phyloP scores from a whole-genome alignment of 2,113 vertebrate species.

The Phylloscopus trochiloides region DNA sequence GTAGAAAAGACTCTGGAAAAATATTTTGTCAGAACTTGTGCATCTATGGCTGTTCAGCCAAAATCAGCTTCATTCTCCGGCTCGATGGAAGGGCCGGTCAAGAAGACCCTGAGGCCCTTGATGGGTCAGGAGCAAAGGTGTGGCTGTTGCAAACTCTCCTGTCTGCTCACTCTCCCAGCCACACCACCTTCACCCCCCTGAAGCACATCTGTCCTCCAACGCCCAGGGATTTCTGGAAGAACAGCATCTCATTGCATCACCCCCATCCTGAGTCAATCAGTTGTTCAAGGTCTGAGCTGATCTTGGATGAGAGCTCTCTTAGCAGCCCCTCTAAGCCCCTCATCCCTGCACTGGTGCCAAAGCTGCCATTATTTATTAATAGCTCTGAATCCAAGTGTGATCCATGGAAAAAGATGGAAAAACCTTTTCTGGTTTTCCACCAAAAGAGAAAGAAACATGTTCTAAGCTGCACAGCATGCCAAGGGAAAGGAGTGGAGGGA shows the following conservation, averaged over 20 bases:
- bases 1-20: neutral
- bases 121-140: neutral
- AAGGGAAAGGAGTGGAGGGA: neutral
- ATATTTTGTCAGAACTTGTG: neutral
- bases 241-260: neutral
- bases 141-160: neutral
- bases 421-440: neutral
- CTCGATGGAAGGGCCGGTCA: neutral
- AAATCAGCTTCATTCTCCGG: rapidly evolving
- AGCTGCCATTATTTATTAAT: neutral
- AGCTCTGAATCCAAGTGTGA: neutral
- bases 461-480: neutral
- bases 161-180: rapidly evolving
- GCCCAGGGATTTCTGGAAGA: neutral
- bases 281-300: neutral
- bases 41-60: rapidly evolving
- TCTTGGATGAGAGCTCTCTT: neutral
- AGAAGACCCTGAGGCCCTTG: neutral
- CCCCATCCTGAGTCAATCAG: neutral
- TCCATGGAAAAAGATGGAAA: neutral
- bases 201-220: neutral
- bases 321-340: neutral
- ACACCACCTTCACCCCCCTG: neutral
- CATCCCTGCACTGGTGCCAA: neutral
- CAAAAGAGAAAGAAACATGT: neutral